These are phyloP conservation scores for Mystacornis crossleyi DNA, from an alignment of 2,113 vertebrate species.

Conservation along the genomic window DNA sequence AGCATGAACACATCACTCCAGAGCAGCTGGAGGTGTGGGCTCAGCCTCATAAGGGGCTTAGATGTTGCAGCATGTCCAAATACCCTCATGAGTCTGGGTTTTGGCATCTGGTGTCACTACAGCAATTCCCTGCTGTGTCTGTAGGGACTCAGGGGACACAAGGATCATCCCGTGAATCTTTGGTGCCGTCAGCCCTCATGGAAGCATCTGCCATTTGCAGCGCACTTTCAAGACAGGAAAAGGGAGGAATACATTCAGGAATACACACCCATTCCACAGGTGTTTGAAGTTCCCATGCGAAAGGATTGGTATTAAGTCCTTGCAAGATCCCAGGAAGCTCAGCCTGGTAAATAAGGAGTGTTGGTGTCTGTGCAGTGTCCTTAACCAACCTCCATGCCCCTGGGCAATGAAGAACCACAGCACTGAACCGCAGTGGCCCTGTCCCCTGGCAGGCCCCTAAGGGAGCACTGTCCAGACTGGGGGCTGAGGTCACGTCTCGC, in stretches of 20 bases:
- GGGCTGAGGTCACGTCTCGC: background rate
- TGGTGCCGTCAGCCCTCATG: background rate
- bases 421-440: fast-evolving
- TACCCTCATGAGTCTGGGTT: background rate
- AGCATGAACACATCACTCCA: background rate
- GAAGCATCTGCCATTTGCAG: background rate
- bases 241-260: background rate
- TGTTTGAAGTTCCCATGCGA: background rate
- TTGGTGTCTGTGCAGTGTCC: background rate
- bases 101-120: background rate
- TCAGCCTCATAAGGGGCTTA: background rate
- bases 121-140: background rate
- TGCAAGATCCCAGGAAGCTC: background rate
- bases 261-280: background rate
- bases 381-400: background rate
- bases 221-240: background rate
- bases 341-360: background rate
- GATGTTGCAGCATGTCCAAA: background rate
- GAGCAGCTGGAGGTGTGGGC: background rate
- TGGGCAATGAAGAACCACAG: background rate
- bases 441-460: background rate
- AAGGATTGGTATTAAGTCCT: background rate
- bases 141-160: fast-evolving
- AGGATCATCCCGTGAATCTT: background rate
- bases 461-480: background rate